Conservation (phyloP, 2,888 invertebrate genomes). For the Polyploca ridens region DNA sequence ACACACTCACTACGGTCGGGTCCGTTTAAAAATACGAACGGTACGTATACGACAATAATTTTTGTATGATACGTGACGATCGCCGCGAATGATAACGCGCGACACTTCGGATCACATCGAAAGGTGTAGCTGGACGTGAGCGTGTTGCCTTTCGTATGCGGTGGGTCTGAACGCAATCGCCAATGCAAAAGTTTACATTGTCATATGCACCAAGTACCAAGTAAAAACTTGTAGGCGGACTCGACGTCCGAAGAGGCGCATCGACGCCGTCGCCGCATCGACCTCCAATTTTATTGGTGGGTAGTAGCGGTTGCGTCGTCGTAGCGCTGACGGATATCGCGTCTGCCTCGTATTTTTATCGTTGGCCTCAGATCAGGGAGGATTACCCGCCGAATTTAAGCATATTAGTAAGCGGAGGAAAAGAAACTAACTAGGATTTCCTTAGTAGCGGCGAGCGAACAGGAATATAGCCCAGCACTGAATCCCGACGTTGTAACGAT, state of each 20-base stretch:
- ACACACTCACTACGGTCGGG: too few species aligned
- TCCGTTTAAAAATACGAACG: too few species aligned
- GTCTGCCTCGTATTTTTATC: slow-evolving; percentile 38
- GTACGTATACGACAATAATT: too few species aligned
- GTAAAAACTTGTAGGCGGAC: slow-evolving; percentile 37
- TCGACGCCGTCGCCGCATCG: slow-evolving; percentile 27
- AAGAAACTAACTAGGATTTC: slow-evolving; percentile 83
- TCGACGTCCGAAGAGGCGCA: slow-evolving; percentile 36
- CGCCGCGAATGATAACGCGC: too few species aligned
- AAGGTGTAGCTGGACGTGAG: too few species aligned
- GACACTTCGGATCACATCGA: too few species aligned
- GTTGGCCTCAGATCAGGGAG: slow-evolving; percentile 60
- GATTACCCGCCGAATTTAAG: slow-evolving; percentile 84
- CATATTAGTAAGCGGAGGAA: slow-evolving; percentile 89
- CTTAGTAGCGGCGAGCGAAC: slow-evolving; percentile 69
- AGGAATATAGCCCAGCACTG: slow-evolving; percentile 58
- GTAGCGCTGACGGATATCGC: slow-evolving; percentile 34
- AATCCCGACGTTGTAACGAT: slow-evolving; percentile 31
- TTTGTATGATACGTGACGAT: too few species aligned
- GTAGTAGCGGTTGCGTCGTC: slow-evolving; percentile 41
- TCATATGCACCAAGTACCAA: too few species aligned
- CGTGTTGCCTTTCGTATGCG: too few species aligned
- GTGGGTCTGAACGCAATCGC: too few species aligned
- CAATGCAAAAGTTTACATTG: too few species aligned
- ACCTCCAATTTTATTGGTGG: slow-evolving; percentile 26